These are phyloP conservation scores for Piscicola geometra DNA, from an alignment of 2,888 invertebrate genomes.

Conservation along the genomic window DNA sequence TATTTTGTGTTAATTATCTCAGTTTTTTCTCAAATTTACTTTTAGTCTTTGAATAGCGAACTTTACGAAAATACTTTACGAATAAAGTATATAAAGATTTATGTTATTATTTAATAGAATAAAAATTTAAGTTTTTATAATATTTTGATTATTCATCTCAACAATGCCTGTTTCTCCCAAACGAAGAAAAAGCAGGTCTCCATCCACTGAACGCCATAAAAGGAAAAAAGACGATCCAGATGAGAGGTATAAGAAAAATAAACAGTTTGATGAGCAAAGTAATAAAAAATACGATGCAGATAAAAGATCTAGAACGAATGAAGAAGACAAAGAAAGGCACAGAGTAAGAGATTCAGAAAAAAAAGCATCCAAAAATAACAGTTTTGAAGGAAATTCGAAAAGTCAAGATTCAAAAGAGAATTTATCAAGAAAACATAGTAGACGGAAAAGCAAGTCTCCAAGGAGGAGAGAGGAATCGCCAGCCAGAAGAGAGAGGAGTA, in stretches of 20 bases:
- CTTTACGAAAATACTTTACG: too few relatives aligned
- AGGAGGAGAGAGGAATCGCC: neutral
- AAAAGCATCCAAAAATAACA: too few relatives aligned
- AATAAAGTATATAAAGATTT: too few relatives aligned
- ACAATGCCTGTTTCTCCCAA: constrained; percentile 1
- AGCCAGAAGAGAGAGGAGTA: neutral
- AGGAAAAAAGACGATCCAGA: neutral
- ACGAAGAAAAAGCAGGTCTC: neutral
- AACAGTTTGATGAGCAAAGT: neutral
- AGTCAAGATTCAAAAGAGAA: neutral
- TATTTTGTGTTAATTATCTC: too few relatives aligned
- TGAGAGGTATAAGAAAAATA: too few relatives aligned
- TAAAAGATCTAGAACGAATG: neutral
- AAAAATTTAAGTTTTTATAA: too few relatives aligned
- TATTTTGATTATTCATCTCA: too few relatives aligned
- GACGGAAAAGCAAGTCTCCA: neutral
- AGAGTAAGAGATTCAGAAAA: neutral
- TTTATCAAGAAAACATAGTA: neutral
- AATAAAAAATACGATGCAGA: too few relatives aligned
- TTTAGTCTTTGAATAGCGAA: too few relatives aligned
- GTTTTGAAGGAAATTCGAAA: neutral
- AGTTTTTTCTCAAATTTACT: too few relatives aligned
- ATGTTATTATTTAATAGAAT: too few relatives aligned
- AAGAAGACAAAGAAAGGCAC: neutral
- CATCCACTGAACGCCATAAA: neutral